phyloP scores from a whole-genome alignment of 2,888 invertebrate genomes.

The Caenorhabditis japonica region DNA sequence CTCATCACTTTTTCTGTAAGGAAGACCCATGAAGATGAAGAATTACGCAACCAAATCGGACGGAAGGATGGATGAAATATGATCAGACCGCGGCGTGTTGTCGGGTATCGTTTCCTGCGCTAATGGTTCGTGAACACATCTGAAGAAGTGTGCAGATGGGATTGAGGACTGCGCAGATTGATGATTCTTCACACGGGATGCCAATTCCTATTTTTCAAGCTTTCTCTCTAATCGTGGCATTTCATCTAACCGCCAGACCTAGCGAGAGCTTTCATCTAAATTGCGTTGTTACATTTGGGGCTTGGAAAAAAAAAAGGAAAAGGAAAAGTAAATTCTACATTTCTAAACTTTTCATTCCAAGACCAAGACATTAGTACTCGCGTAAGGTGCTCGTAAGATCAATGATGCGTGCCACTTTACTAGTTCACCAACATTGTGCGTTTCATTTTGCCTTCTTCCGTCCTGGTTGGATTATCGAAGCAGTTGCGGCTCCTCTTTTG shows the following conservation, averaged over 20 bases:
- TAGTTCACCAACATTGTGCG: constrained; percentile 40
- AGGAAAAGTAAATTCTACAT: neutral
- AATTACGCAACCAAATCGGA: constrained; percentile 49
- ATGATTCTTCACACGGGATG: constrained; percentile 51
- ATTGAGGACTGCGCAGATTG: constrained; percentile 40
- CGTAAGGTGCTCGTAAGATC: constrained; percentile 31
- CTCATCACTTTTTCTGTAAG: constrained; percentile 25
- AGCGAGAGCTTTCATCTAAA: too few relatives aligned
- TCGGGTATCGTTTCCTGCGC: constrained; percentile 55
- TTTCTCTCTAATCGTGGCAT: constrained; percentile 37
- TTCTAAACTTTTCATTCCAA: constrained; percentile 24
- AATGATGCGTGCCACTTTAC: constrained; percentile 45
- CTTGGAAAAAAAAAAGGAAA: too few relatives aligned
- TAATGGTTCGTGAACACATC: constrained; percentile 56
- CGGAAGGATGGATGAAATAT: constrained; percentile 34
- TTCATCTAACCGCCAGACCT: constrained; percentile 47
- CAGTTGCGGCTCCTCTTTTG: constrained; percentile 37
- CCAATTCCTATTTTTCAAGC: constrained; percentile 35
- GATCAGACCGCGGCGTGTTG: constrained; percentile 45
- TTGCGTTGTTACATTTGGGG: too few relatives aligned
- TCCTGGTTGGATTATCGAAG: constrained; percentile 39
- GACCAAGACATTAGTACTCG: constrained; percentile 34
- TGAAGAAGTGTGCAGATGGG: constrained; percentile 55
- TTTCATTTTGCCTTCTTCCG: constrained; percentile 24
- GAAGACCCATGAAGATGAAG: constrained; percentile 25